A percentile compares a stretch with the other conserved stretches of the same genome.
phyloP scores from a whole-genome alignment of 2,888 invertebrate genomes.

The Xylota sylvarum region DNA sequence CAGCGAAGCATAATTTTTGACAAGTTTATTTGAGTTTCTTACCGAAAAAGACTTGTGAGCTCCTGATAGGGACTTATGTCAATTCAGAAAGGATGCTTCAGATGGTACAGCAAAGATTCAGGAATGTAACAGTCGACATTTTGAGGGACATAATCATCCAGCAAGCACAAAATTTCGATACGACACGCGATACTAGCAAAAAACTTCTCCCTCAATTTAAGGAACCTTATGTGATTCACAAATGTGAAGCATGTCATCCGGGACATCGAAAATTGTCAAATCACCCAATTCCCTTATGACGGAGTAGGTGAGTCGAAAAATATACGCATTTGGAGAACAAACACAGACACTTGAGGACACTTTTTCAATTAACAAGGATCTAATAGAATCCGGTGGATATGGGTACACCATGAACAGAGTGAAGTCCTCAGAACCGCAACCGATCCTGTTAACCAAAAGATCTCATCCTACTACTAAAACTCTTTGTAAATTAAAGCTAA shows the following conservation, averaged over 20 bases:
- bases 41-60: slow-evolving; percentile 2
- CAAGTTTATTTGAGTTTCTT: slow-evolving; percentile 55
- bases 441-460: too few relatives aligned
- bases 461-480: too few relatives aligned
- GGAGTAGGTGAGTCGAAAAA: not conserved
- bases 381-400: too few relatives aligned
- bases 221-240: slow-evolving; percentile 70
- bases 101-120: slow-evolving; percentile 54
- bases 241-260: slow-evolving; percentile 78
- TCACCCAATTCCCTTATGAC: slow-evolving; percentile 77
- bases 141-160: slow-evolving; percentile 20
- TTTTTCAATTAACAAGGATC: too few relatives aligned
- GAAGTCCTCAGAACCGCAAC: too few relatives aligned
- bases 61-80: not conserved
- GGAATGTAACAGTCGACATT: slow-evolving; percentile 36
- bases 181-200: slow-evolving; percentile 39
- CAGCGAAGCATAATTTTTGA: slow-evolving; percentile 78
- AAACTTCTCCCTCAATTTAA: slow-evolving; percentile 21
- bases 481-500: too few relatives aligned
- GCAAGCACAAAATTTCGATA: slow-evolving; percentile 73
- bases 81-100: slow-evolving; percentile 17
- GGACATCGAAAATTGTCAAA: slow-evolving; percentile 78
- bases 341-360: not conserved
- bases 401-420: too few relatives aligned
- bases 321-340: not conserved